Percentiles rank a stretch among this genome's conserved stretches.
phyloP scores from a whole-genome alignment of 2,797 vertebrate genomes.

The Sciurus vulgaris region DNA sequence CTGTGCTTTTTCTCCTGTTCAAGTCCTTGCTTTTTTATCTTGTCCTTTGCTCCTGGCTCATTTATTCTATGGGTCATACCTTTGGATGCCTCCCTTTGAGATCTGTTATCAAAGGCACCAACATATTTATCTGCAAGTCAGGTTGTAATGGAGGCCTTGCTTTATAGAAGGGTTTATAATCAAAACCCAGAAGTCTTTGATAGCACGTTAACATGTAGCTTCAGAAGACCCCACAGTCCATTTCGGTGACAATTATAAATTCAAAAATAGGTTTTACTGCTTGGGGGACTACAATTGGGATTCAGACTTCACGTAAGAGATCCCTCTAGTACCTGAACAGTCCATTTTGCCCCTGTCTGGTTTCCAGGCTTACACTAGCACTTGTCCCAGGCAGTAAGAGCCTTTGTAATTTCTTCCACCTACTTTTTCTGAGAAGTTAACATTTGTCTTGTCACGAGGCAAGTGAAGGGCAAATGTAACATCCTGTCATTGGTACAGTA shows the following conservation, averaged over 20 bases:
- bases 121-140: background rate
- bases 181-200: background rate
- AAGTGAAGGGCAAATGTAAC: background rate
- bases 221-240: background rate
- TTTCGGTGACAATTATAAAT: background rate
- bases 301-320: background rate
- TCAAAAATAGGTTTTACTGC: background rate
- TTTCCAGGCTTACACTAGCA: background rate
- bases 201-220: background rate
- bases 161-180: background rate
- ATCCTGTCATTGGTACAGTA: background rate
- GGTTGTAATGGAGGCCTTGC: background rate
- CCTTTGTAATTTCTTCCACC: background rate
- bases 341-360: background rate
- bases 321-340: background rate
- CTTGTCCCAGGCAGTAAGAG: background rate
- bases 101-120: background rate
- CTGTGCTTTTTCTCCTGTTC: background rate
- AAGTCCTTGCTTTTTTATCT: background rate
- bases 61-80: background rate
- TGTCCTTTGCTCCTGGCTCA: background rate
- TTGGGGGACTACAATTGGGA: no score
- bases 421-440: background rate
- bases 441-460: background rate
- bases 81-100: background rate